Evolutionary conservation across 2,797 vertebrate species (phyloP).

Genomic region (Hapalemur alaotrensis): DNA sequence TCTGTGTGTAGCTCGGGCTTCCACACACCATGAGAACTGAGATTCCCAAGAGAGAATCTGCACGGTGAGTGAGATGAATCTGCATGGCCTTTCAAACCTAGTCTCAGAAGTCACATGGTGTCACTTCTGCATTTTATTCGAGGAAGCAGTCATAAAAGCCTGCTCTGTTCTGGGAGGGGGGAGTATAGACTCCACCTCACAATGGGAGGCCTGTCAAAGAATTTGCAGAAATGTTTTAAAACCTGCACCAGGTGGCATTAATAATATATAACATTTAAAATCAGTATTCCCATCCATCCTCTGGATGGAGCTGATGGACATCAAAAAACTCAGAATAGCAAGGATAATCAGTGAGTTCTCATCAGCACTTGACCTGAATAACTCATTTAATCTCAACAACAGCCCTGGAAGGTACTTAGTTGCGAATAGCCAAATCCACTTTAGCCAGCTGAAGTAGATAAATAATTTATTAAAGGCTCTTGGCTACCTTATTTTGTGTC

Average conservation of each 20-base stretch:
- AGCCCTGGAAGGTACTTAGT: background rate
- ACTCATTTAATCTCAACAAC: background rate
- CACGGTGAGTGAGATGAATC: background rate
- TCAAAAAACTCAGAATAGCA: background rate
- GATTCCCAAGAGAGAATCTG: background rate
- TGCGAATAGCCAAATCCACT: background rate
- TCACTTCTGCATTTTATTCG: background rate
- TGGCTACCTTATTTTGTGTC: background rate
- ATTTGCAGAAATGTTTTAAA: constrained; percentile 28
- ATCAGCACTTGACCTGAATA: constrained; percentile 16
- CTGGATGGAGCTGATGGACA: background rate
- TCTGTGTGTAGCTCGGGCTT: background rate
- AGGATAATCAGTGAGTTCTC: background rate
- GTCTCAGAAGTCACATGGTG: background rate
- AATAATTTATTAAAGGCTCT: background rate
- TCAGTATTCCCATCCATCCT: background rate
- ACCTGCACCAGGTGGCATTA: background rate
- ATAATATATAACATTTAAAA: background rate
- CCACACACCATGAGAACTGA: background rate
- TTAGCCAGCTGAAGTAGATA: background rate
- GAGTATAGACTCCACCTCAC: background rate
- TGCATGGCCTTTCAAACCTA: background rate
- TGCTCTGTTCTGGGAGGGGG: background rate
- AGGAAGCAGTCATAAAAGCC: background rate
- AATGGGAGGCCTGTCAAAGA: background rate